A percentile compares a stretch with the other conserved stretches of the same genome.
These are phyloP conservation scores for Hirtodrosophila histrioides DNA, from an alignment of 2,888 invertebrate genomes.

Conservation along the genomic window DNA sequence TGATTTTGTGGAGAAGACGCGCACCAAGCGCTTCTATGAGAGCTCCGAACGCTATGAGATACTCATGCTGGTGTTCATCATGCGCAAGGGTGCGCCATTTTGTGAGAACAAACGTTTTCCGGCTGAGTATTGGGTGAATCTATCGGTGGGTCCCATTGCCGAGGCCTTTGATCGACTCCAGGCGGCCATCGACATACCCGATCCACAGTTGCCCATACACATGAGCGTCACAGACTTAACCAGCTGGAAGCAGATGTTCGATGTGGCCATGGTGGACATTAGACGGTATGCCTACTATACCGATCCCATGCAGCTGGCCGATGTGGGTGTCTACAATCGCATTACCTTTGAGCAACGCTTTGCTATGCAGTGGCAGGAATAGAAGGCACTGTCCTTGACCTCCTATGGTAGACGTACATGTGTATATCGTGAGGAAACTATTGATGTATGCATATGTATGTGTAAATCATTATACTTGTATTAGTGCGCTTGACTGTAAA, in stretches of 20 bases:
- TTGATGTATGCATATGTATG: background rate
- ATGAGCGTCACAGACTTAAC: constrained; percentile 81
- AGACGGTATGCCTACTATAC: constrained; percentile 75
- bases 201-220: constrained; percentile 79
- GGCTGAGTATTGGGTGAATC: constrained; percentile 81
- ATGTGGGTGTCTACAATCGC: constrained; percentile 76
- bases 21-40: constrained; percentile 81
- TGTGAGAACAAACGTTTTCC: constrained; percentile 82
- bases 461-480: background rate
- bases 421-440: background rate
- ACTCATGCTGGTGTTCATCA: constrained; percentile 78
- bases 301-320: constrained; percentile 76
- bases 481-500: background rate
- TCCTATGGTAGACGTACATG: background rate
- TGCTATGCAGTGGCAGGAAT: constrained; percentile 77
- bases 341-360: constrained; percentile 75
- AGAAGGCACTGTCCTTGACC: constrained; percentile 24
- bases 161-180: constrained; percentile 78
- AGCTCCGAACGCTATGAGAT: constrained; percentile 81
- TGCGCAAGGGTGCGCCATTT: constrained; percentile 79
- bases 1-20: constrained; percentile 81
- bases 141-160: constrained; percentile 78
- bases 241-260: constrained; percentile 81
- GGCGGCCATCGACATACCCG: constrained; percentile 78
- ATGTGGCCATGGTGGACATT: constrained; percentile 76